Percentiles rank a stretch among this genome's conserved stretches.
Conservation (phyloP, 2,888 invertebrate species). For the Bembecia ichneumoniformis region DNA sequence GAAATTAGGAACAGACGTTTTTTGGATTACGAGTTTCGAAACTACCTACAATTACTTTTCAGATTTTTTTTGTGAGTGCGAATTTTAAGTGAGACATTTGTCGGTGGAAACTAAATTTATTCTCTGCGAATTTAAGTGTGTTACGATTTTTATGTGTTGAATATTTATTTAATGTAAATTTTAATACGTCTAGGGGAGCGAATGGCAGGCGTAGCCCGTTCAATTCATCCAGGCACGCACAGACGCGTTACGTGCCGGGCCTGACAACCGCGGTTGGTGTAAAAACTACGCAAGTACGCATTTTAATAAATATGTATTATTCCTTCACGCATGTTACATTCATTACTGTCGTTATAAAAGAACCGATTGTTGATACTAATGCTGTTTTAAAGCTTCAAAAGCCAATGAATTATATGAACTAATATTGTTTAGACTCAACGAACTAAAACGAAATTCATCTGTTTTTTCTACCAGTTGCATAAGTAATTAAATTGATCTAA, state of each 20-base stretch:
- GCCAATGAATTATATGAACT: too few relatives aligned
- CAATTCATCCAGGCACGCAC: slow-evolving; percentile 41
- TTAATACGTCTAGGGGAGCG: slow-evolving; percentile 5
- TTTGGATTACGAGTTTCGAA: slow-evolving; percentile 63
- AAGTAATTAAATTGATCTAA: too few relatives aligned
- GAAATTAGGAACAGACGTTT: slow-evolving; percentile 70
- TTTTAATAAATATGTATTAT: not conserved
- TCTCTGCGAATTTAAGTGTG: not conserved
- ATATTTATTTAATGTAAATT: not conserved
- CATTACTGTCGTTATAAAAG: too few relatives aligned
- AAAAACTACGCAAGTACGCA: slow-evolving; percentile 18
- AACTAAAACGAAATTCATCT: too few relatives aligned
- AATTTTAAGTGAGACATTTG: not conserved
- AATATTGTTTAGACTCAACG: too few relatives aligned
- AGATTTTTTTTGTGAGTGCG: slow-evolving; percentile 22
- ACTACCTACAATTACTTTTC: slow-evolving; percentile 42
- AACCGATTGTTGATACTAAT: not conserved
- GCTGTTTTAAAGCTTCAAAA: too few relatives aligned
- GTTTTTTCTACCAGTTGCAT: too few relatives aligned
- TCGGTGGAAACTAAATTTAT: not conserved
- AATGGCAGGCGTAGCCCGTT: slow-evolving; percentile 23
- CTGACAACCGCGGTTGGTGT: slow-evolving; percentile 22
- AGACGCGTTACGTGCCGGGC: slow-evolving; percentile 34
- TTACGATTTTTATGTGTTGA: not conserved
- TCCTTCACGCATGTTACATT: too few relatives aligned